Evolutionary conservation across 2,888 invertebrate species (phyloP).

Genomic region (Coecobrya sp.): DNA sequence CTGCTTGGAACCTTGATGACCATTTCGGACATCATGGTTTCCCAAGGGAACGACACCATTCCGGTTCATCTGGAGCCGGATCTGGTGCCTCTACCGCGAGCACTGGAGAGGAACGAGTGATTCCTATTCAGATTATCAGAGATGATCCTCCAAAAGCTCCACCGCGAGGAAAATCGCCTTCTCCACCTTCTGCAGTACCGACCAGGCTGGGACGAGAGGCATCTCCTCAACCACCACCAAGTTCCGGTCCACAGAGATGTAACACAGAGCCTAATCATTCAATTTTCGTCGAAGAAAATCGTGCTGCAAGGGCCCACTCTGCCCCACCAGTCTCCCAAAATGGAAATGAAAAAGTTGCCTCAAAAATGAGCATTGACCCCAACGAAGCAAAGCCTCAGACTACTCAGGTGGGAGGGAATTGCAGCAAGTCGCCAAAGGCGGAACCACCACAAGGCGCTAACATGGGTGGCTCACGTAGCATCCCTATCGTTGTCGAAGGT

Average conservation of each 20-base stretch:
- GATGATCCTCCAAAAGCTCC: slow-evolving; percentile 71
- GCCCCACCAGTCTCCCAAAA: slow-evolving; percentile 82
- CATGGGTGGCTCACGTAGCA: slow-evolving; percentile 91
- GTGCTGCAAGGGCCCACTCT: slow-evolving; percentile 83
- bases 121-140: slow-evolving; percentile 81
- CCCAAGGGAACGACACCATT: slow-evolving; percentile 80
- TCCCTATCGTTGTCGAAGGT: slow-evolving; percentile 96
- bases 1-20: slow-evolving; percentile 79
- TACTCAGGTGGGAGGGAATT: slow-evolving; percentile 81
- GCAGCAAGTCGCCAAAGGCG: slow-evolving; percentile 73
- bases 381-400: slow-evolving; percentile 67
- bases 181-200: slow-evolving; percentile 66
- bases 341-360: slow-evolving; percentile 61
- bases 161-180: slow-evolving; percentile 55
- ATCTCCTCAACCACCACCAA: slow-evolving; percentile 55
- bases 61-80: slow-evolving; percentile 81
- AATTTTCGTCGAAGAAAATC: slow-evolving; percentile 65
- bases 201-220: slow-evolving; percentile 20
- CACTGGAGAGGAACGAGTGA: slow-evolving; percentile 83
- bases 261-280: slow-evolving; percentile 82
- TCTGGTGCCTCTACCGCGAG: slow-evolving; percentile 82
- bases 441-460: slow-evolving; percentile 48
- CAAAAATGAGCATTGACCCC: slow-evolving; percentile 61
- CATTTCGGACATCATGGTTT: slow-evolving; percentile 70
- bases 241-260: slow-evolving; percentile 81